Evolutionary conservation across 2,797 vertebrate genomes (phyloP).

Genomic region (Pristis pectinata): DNA sequence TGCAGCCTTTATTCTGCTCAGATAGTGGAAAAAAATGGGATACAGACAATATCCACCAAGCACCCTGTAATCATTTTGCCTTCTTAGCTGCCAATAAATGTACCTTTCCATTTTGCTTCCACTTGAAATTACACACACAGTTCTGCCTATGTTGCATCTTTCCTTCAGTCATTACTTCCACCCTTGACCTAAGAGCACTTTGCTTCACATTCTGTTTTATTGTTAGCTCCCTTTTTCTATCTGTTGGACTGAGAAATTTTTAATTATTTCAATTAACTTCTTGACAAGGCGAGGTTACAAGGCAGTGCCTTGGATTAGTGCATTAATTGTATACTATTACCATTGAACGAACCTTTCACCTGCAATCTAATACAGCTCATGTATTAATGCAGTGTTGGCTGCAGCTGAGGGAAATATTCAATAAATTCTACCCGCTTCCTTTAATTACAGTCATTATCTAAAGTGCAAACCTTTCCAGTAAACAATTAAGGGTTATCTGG

Average conservation of each 20-base stretch:
- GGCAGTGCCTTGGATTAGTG: not conserved
- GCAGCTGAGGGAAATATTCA: slow-evolving; percentile 13
- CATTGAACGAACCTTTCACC: not conserved
- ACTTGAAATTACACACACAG: not conserved
- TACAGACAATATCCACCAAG: no score
- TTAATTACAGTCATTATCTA: slow-evolving; percentile 15
- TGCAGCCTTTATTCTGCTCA: not conserved
- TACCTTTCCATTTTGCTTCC: not conserved
- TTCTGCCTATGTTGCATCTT: not conserved
- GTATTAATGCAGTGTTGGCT: not conserved
- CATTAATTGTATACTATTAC: slow-evolving; percentile 8
- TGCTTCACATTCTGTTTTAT: not conserved
- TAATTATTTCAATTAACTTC: slow-evolving; percentile 27
- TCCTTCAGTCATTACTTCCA: not conserved
- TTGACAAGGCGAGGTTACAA: not conserved
- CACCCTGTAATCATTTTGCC: not conserved
- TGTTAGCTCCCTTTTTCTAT: not conserved
- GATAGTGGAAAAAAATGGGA: no score
- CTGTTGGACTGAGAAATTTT: slow-evolving; percentile 2
- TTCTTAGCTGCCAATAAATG: not conserved
- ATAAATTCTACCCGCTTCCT: slow-evolving; percentile 14
- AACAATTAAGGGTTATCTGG: not conserved
- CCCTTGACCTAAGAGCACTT: not conserved
- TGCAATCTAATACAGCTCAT: not conserved
- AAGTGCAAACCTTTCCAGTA: slow-evolving; percentile 18